A percentile compares a stretch with the other conserved stretches of the same genome.
These are phyloP conservation scores for Poeciliopsis turrubarensis DNA, from an alignment of 2,113 vertebrate species.

Conservation along the genomic window DNA sequence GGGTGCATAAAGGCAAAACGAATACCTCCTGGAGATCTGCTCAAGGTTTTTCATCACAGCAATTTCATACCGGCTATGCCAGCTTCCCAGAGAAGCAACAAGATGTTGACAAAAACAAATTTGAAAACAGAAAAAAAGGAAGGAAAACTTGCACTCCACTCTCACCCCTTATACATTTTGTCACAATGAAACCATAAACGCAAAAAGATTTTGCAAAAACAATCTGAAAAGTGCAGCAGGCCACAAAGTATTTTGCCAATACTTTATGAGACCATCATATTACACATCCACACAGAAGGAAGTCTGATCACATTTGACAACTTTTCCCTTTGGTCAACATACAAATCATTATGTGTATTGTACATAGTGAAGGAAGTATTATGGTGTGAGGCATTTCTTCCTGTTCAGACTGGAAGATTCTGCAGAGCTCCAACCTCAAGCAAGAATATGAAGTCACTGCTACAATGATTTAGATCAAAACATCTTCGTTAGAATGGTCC, in stretches of 20 bases:
- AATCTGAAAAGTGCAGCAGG: too few species aligned
- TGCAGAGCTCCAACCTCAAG: too few species aligned
- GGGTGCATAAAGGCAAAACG: constrained; percentile 65
- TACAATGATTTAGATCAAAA: too few species aligned
- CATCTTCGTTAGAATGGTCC: neutral
- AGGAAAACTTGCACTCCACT: constrained; percentile 13
- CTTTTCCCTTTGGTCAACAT: neutral
- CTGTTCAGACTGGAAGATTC: neutral
- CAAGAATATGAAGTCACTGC: too few species aligned
- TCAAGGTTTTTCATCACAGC: constrained; percentile 80
- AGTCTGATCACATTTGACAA: too few species aligned
- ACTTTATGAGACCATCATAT: too few species aligned
- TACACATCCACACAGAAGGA: too few species aligned
- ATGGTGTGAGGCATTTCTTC: too few species aligned
- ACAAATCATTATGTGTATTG: neutral
- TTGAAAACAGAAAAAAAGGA: constrained; percentile 8
- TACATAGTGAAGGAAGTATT: neutral
- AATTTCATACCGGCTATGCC: constrained; percentile 70
- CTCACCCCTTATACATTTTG: neutral
- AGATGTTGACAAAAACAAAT: constrained; percentile 39
- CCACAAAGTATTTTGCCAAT: too few species aligned
- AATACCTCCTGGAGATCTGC: constrained; percentile 79
- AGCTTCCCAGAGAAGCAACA: constrained; percentile 61
- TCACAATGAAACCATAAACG: too few species aligned
- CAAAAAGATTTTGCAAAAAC: too few species aligned